phyloP scores from a whole-genome alignment of 2,888 invertebrate genomes.

The Microdon myrmicae region DNA sequence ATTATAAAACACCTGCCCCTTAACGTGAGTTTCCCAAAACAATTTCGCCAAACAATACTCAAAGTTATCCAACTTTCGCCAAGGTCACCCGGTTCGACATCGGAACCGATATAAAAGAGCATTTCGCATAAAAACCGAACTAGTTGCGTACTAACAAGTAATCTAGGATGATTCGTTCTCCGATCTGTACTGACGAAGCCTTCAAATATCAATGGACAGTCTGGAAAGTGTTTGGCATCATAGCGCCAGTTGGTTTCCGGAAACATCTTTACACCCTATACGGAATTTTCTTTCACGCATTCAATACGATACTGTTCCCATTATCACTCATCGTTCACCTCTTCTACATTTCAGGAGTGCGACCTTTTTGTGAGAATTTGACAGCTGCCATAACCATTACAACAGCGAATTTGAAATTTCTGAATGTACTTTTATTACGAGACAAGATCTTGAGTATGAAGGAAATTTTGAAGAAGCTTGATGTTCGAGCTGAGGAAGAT shows the following conservation, averaged over 20 bases:
- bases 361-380: constrained; percentile 60
- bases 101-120: too few species aligned
- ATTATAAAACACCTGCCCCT: too few species aligned
- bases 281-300: constrained; percentile 55
- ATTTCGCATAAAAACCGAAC: too few species aligned
- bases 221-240: constrained; percentile 60
- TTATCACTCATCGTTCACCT: constrained; percentile 59
- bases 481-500: constrained; percentile 35
- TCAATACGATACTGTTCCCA: constrained; percentile 60
- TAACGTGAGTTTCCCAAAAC: too few species aligned
- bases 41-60: too few species aligned
- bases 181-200: constrained; percentile 55
- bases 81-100: too few species aligned
- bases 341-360: constrained; percentile 55
- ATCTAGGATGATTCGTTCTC: too few species aligned
- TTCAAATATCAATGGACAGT: constrained; percentile 61
- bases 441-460: constrained; percentile 55
- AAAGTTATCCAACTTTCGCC: too few species aligned
- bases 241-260: constrained; percentile 44
- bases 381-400: constrained; percentile 61
- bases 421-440: constrained; percentile 59
- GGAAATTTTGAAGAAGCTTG: constrained; percentile 47
- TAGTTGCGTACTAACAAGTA: too few species aligned
- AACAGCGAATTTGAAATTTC: constrained; percentile 60
- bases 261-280: constrained; percentile 50